Conservation (phyloP, 2,888 invertebrate species). For the Lepidochrysops patricia region DNA sequence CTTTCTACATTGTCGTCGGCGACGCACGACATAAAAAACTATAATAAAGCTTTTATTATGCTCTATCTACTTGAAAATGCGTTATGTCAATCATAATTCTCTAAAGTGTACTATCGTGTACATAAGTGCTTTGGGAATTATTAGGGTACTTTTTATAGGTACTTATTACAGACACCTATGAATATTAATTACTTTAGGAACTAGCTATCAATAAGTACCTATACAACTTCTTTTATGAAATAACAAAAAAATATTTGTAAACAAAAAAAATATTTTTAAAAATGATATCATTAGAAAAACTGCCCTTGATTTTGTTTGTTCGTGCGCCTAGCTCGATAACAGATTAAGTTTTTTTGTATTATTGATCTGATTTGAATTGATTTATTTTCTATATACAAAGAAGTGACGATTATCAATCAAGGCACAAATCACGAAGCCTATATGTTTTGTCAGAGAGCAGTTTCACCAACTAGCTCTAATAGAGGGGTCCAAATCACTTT, state of each 20-base stretch:
- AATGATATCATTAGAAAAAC: too few relatives aligned
- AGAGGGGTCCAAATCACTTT: slow-evolving; percentile 39
- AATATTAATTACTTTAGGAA: too few relatives aligned
- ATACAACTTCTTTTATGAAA: too few relatives aligned
- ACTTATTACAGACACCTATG: too few relatives aligned
- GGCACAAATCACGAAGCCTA: slow-evolving; percentile 26
- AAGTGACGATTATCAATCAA: slow-evolving; percentile 29
- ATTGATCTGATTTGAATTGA: background rate
- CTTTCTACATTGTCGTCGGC: slow-evolving; percentile 30
- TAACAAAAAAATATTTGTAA: background rate
- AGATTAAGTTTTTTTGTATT: too few relatives aligned
- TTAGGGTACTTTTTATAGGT: background rate
- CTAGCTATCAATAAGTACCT: too few relatives aligned
- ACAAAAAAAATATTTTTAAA: background rate
- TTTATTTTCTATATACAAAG: background rate
- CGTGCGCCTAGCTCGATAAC: too few relatives aligned
- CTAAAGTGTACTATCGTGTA: background rate
- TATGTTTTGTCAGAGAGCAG: slow-evolving; percentile 57
- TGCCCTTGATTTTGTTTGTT: too few relatives aligned
- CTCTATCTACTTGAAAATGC: background rate
- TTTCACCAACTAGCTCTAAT: slow-evolving; percentile 43
- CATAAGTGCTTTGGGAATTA: background rate
- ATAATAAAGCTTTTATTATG: background rate
- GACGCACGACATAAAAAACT: background rate
- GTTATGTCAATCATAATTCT: slow-evolving; percentile 4